Evolutionary conservation across 2,797 vertebrate genomes (phyloP).

Genomic region (Cyclura pinguis): DNA sequence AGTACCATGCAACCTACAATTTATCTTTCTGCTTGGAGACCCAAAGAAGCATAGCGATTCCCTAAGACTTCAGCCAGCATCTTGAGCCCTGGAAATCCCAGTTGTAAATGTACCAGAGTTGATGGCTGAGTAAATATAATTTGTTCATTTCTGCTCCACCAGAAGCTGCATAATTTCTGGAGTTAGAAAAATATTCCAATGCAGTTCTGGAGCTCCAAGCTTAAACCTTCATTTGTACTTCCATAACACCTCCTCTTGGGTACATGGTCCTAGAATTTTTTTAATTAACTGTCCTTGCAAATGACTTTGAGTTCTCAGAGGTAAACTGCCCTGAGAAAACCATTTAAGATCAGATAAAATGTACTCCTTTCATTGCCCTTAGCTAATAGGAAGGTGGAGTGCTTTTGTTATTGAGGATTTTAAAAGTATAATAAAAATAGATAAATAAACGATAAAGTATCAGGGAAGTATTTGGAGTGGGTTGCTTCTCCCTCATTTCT

Average conservation of each 20-base stretch:
- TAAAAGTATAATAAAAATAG: neutral
- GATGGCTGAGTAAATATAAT: neutral
- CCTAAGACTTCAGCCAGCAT: too few species aligned
- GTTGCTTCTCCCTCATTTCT: slow-evolving; percentile 41
- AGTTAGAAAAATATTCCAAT: neutral
- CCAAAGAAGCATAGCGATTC: too few species aligned
- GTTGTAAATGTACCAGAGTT: neutral
- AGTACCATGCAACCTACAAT: too few species aligned
- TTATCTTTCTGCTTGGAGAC: too few species aligned
- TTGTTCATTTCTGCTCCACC: neutral
- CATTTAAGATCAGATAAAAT: slow-evolving; percentile 28
- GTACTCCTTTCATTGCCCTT: slow-evolving; percentile 52
- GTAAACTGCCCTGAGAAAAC: slow-evolving; percentile 28
- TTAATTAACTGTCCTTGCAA: neutral
- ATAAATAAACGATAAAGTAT: slow-evolving; percentile 23
- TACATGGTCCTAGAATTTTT: neutral
- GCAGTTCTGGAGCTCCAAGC: neutral
- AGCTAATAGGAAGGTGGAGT: slow-evolving; percentile 38
- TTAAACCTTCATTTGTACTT: neutral
- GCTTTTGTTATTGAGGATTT: neutral
- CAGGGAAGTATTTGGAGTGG: slow-evolving; percentile 43
- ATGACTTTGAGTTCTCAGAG: neutral
- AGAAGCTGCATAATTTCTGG: neutral
- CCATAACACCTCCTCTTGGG: neutral
- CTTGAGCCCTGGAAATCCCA: neutral